phyloP scores from a whole-genome alignment of 2,797 vertebrate species.

The Catharus ustulatus region DNA sequence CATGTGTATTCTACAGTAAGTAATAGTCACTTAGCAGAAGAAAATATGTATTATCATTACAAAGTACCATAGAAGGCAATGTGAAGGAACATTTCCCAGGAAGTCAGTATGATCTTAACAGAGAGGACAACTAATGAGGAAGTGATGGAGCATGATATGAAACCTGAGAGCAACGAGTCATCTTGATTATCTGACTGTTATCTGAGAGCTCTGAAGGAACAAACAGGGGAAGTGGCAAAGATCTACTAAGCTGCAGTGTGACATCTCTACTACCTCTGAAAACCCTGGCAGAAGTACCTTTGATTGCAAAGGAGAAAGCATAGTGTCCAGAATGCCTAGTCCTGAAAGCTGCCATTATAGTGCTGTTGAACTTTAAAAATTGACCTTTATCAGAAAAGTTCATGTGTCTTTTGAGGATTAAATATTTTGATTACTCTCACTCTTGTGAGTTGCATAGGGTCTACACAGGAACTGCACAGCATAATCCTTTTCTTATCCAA shows the following conservation, averaged over 20 bases:
- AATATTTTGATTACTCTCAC: background rate
- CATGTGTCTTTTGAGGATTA: background rate
- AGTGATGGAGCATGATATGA: constrained; percentile 43
- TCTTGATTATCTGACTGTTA: constrained; percentile 7
- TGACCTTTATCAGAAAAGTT: background rate
- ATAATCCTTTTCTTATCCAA: background rate
- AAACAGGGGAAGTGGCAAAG: constrained; percentile 2
- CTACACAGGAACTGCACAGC: background rate
- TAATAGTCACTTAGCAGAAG: constrained; percentile 70
- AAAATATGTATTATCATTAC: constrained; percentile 37
- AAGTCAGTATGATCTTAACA: constrained; percentile 26
- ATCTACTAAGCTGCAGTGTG: background rate
- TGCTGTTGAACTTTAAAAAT: background rate
- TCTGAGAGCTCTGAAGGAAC: background rate
- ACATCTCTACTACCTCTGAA: background rate
- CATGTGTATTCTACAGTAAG: constrained; percentile 68
- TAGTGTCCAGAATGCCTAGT: background rate
- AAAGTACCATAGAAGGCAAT: constrained; percentile 2
- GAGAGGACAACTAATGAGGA: constrained; percentile 36
- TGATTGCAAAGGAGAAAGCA: background rate
- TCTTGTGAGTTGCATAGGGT: background rate
- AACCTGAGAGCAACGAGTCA: constrained; percentile 33
- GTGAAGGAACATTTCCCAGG: constrained; percentile 27
- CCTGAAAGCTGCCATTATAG: background rate
- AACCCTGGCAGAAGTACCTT: background rate